These are phyloP conservation scores for Polymixis lichenea DNA, from an alignment of 2,888 invertebrate genomes.

Conservation along the genomic window DNA sequence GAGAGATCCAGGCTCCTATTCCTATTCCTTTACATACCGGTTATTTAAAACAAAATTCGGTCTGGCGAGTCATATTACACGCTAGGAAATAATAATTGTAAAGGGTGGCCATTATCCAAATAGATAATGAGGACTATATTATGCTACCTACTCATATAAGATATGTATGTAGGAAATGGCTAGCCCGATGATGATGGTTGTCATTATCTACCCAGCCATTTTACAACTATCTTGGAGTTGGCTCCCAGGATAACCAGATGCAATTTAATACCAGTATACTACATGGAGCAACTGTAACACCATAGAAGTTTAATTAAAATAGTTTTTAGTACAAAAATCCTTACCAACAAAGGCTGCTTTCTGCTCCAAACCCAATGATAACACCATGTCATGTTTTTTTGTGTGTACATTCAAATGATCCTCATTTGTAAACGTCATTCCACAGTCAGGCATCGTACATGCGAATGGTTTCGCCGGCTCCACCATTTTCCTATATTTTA, in stretches of 20 bases:
- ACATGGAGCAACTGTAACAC: background rate
- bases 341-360: constrained; percentile 93
- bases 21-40: too few relatives aligned
- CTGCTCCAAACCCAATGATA: constrained; percentile 92
- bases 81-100: too few relatives aligned
- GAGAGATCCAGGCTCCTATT: too few relatives aligned
- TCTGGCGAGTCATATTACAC: too few relatives aligned
- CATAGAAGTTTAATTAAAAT: background rate
- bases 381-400: constrained; percentile 96
- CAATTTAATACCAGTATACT: background rate
- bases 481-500: constrained; percentile 76
- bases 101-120: too few relatives aligned
- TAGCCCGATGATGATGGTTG: too few relatives aligned
- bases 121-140: too few relatives aligned
- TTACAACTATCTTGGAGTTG: background rate
- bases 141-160: too few relatives aligned
- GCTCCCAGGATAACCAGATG: background rate
- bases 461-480: constrained; percentile 93
- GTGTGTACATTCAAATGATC: constrained; percentile 95
- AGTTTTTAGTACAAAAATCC: constrained; percentile 51
- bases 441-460: constrained; percentile 93
- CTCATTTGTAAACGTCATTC: constrained; percentile 95
- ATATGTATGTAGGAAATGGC: too few relatives aligned
- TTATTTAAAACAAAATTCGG: too few relatives aligned
- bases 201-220: too few relatives aligned